phyloP scores from a whole-genome alignment of 2,113 vertebrate species.

The Cromileptes altivelis region DNA sequence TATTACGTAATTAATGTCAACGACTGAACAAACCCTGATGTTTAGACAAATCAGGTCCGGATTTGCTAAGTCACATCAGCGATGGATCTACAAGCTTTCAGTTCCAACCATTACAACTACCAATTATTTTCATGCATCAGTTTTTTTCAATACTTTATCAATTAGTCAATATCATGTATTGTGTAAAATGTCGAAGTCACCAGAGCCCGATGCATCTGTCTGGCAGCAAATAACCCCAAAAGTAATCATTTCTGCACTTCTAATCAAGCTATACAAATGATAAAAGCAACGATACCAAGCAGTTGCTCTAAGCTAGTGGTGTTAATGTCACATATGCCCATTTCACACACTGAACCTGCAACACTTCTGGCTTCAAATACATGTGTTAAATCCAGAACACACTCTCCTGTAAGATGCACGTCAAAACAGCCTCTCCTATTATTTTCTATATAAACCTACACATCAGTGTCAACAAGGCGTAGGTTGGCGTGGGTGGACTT shows the following conservation, averaged over 20 bases:
- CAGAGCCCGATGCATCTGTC: too few relatives aligned
- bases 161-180: background rate
- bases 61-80: background rate
- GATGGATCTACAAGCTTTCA: background rate
- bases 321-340: background rate
- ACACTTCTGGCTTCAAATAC: background rate
- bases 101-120: background rate
- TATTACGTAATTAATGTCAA: conserved; percentile 19
- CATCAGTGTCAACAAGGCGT: conserved; percentile 10
- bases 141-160: background rate
- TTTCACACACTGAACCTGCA: conserved; percentile 3
- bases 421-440: conserved; percentile 15
- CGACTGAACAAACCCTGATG: background rate
- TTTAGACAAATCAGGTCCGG: background rate
- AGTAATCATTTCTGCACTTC: background rate
- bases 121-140: background rate
- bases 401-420: background rate
- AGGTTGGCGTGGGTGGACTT: conserved; percentile 18
- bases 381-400: background rate
- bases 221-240: background rate
- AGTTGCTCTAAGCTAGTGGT: background rate
- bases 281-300: background rate
- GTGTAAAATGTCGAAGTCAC: too few relatives aligned
- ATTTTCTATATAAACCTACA: conserved; percentile 2
- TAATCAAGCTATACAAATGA: background rate